A percentile compares a stretch with the other conserved stretches of the same genome.
These are phyloP conservation scores for Philopedon plagiatum DNA, from an alignment of 2,888 invertebrate genomes.

Conservation along the genomic window DNA sequence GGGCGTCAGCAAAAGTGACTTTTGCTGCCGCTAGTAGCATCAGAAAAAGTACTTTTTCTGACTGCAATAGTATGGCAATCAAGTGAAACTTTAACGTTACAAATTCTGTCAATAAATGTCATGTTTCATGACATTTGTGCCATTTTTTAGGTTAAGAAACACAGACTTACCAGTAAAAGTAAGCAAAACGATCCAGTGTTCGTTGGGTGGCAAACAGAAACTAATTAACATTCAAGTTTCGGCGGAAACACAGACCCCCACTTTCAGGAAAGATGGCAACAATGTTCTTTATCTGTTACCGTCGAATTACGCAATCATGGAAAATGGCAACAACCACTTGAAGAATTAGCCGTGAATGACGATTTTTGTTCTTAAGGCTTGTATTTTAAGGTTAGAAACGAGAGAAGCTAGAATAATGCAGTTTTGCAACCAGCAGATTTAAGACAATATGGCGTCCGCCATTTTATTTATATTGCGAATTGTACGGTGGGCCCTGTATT, in stretches of 20 bases:
- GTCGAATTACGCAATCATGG: conserved; percentile 69
- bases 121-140: too few relatives aligned
- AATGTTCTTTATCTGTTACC: conserved; percentile 72
- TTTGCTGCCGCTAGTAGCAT: too few relatives aligned
- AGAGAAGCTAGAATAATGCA: neutral
- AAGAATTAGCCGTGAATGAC: conserved; percentile 53
- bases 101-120: too few relatives aligned
- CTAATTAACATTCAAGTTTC: conserved; percentile 74
- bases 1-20: too few relatives aligned
- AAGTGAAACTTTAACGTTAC: too few relatives aligned
- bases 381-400: neutral
- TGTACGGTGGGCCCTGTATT: too few relatives aligned
- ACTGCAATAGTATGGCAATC: too few relatives aligned
- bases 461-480: too few relatives aligned
- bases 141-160: conserved; percentile 75
- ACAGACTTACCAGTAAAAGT: conserved; percentile 82
- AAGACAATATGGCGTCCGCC: too few relatives aligned
- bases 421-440: too few relatives aligned
- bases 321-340: conserved; percentile 66
- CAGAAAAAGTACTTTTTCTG: too few relatives aligned
- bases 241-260: conserved; percentile 70
- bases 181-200: conserved; percentile 83
- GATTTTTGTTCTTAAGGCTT: neutral
- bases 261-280: conserved; percentile 72
- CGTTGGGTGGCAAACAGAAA: conserved; percentile 85